phyloP scores from a whole-genome alignment of 2,888 invertebrate species.

The Allygus modestus region DNA sequence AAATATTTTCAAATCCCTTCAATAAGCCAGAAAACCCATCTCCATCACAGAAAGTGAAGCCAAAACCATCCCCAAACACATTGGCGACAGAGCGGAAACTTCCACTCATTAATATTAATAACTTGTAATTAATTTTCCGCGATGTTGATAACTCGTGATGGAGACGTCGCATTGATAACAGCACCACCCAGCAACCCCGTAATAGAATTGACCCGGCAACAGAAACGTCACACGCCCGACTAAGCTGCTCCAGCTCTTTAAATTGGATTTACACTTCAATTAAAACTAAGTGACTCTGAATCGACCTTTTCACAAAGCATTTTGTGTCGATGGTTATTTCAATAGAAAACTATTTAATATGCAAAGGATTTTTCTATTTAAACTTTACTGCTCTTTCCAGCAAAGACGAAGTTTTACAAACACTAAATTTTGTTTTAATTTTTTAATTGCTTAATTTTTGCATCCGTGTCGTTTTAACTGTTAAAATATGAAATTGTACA shows the following conservation, averaged over 20 bases:
- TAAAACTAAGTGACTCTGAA: neutral
- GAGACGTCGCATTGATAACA: too few relatives aligned
- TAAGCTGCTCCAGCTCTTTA: neutral
- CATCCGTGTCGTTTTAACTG: too few relatives aligned
- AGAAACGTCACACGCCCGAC: neutral
- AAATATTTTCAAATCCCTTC: too few relatives aligned
- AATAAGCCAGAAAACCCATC: neutral
- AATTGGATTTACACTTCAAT: slow-evolving; percentile 11
- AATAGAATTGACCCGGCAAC: neutral
- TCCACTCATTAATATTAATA: slow-evolving; percentile 13
- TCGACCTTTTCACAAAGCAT: neutral
- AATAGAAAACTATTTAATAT: neutral
- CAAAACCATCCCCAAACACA: neutral
- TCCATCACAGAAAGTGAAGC: neutral
- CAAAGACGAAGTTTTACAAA: too few relatives aligned
- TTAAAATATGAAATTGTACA: too few relatives aligned
- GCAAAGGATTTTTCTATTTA: too few relatives aligned
- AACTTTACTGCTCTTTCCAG: too few relatives aligned
- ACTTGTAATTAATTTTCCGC: neutral
- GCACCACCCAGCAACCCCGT: too few relatives aligned
- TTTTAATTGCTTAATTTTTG: too few relatives aligned
- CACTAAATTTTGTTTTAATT: too few relatives aligned
- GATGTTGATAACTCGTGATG: neutral
- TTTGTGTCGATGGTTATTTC: neutral
- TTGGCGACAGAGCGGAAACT: neutral